These are phyloP conservation scores for Procambarus clarkii DNA, from an alignment of 1,140 invertebrate genomes.

Conservation along the genomic window DNA sequence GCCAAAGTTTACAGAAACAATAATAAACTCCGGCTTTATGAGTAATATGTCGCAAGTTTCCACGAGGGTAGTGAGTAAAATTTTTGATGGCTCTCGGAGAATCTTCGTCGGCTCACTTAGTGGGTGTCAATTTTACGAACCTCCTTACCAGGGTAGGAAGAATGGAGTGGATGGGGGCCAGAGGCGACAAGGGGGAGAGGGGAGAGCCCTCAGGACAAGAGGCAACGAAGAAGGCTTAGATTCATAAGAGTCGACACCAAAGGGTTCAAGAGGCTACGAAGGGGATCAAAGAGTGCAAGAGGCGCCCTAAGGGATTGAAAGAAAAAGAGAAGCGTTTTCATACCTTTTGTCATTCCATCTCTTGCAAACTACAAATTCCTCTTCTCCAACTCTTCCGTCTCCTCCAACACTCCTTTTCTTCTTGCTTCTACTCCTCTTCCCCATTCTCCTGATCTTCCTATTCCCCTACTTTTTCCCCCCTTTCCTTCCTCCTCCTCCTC, in stretches of 20 bases:
- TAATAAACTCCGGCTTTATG: conserved; percentile 65
- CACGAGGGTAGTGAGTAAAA: neutral
- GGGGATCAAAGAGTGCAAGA: no score
- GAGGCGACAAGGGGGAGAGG: neutral
- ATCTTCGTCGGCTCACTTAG: conserved; percentile 39
- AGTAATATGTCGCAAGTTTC: conserved; percentile 65
- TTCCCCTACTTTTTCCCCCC: neutral
- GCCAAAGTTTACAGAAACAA: conserved; percentile 62
- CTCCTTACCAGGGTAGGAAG: conserved; percentile 6
- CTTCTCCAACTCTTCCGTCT: neutral
- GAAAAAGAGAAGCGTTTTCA: no score
- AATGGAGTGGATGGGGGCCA: neutral
- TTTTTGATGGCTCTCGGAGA: conserved; percentile 40
- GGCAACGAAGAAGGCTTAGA: no score
- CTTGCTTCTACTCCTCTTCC: neutral
- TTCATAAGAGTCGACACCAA: no score
- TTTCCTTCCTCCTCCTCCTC: conserved; percentile 1
- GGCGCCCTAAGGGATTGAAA: no score
- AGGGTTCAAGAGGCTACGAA: neutral
- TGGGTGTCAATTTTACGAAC: conserved; percentile 56
- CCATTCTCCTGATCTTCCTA: neutral
- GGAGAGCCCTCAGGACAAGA: no score
- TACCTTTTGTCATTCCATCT: no score
- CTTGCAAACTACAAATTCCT: neutral
- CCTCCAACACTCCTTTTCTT: neutral